Percentiles rank a stretch among this genome's conserved stretches.
Conservation (phyloP, 2,113 vertebrate species). For the Poeciliopsis occidentalis region DNA sequence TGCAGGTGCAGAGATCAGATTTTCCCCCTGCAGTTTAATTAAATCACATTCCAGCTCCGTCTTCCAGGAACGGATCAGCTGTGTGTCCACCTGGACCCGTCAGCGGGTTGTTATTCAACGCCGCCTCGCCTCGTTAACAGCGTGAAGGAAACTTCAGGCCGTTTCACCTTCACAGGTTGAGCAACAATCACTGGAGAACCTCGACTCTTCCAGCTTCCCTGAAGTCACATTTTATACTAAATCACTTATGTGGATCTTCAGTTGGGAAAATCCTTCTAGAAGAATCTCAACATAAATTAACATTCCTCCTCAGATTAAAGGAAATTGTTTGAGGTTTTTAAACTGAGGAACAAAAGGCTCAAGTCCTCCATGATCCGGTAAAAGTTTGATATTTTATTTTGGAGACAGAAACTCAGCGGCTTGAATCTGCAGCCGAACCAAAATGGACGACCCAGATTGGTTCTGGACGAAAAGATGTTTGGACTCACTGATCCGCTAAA, state of each 20-base stretch:
- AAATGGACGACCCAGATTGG: background rate
- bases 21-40: conserved; percentile 11
- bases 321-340: background rate
- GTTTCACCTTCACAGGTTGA: conserved; percentile 17
- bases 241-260: background rate
- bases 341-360: background rate
- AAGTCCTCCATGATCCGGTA: background rate
- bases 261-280: background rate
- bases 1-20: conserved; percentile 21
- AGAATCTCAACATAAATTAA: background rate
- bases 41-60: conserved; percentile 26
- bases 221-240: background rate
- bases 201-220: no score
- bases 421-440: background rate
- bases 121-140: background rate
- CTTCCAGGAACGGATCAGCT: background rate
- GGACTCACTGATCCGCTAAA: no score
- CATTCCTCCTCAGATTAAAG: background rate
- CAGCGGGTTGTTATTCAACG: conserved; percentile 10
- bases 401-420: background rate
- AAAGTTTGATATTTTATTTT: background rate
- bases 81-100: conserved; percentile 16
- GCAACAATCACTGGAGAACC: conserved; percentile 17
- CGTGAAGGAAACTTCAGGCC: background rate
- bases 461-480: background rate